phyloP scores from a whole-genome alignment of 2,797 vertebrate genomes.

The Ctenopoma kingsleyae region DNA sequence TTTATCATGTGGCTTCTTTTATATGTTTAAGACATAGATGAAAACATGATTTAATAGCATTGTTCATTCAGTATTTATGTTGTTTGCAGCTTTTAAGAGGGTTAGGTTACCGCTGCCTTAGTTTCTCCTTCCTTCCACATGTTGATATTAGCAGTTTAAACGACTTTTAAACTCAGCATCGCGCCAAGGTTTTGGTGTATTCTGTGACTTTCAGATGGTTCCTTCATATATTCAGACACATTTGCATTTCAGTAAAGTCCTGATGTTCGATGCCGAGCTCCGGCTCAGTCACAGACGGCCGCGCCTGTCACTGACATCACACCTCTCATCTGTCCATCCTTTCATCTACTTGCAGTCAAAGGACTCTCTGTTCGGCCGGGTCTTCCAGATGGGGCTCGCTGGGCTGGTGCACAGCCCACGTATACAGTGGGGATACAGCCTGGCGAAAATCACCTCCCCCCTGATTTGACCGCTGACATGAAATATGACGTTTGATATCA shows the following conservation, averaged over 20 bases:
- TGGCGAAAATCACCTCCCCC: neutral
- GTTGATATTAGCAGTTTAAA: too few relatives aligned
- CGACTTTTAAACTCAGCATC: too few relatives aligned
- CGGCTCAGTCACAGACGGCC: conserved; percentile 37
- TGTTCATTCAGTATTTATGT: too few relatives aligned
- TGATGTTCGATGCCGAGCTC: neutral
- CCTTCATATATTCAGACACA: too few relatives aligned
- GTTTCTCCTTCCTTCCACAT: too few relatives aligned
- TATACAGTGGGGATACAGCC: neutral
- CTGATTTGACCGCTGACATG: conserved; percentile 11
- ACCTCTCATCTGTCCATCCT: conserved; percentile 66
- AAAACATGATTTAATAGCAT: too few relatives aligned
- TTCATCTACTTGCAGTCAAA: conserved; percentile 62
- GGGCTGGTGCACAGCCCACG: neutral
- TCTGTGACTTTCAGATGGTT: too few relatives aligned
- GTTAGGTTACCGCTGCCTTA: too few relatives aligned
- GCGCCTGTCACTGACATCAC: conserved; percentile 79
- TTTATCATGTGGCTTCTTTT: too few relatives aligned
- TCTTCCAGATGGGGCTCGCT: conserved; percentile 56
- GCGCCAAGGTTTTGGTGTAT: too few relatives aligned
- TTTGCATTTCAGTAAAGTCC: neutral
- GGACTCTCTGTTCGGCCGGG: conserved; percentile 62
- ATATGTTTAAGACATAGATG: too few relatives aligned
- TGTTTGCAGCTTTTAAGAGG: too few relatives aligned
- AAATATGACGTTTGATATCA: conserved; percentile 27